A percentile compares a stretch with the other conserved stretches of the same genome.
Evolutionary conservation across 2,113 vertebrate genomes (phyloP).

Genomic region (Reinhardtius hippoglossoides): DNA sequence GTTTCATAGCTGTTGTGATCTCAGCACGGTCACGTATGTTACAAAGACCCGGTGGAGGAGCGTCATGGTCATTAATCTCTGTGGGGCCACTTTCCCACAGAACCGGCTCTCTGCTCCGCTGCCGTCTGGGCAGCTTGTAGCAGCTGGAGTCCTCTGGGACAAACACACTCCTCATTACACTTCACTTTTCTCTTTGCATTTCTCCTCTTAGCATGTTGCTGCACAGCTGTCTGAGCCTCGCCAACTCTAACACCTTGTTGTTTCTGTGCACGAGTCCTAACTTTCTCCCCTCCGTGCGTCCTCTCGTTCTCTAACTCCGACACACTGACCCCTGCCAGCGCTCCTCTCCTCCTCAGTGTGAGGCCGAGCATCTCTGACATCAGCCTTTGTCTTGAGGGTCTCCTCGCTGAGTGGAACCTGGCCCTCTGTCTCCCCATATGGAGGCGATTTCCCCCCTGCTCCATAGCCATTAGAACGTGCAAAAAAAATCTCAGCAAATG

Average conservation of each 20-base stretch:
- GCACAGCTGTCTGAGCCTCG: conserved; percentile 1
- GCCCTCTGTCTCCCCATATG: conserved; percentile 72
- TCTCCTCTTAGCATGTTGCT: neutral
- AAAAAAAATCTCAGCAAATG: conserved; percentile 71
- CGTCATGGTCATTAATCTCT: conserved; percentile 68
- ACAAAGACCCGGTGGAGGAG: conserved; percentile 36
- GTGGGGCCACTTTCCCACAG: conserved; percentile 69
- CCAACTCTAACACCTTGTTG: conserved; percentile 40
- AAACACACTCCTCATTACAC: conserved; percentile 27
- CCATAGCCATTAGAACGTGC: conserved; percentile 61
- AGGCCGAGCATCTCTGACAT: conserved; percentile 62
- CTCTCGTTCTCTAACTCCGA: conserved; percentile 7
- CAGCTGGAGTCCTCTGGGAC: conserved; percentile 58
- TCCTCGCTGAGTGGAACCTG: conserved; percentile 30
- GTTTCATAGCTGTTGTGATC: conserved; percentile 41
- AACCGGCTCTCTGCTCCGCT: conserved; percentile 39
- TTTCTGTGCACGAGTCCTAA: conserved; percentile 11
- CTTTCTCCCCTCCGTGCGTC: neutral
- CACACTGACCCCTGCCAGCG: conserved; percentile 40
- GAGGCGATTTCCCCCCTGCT: conserved; percentile 68
- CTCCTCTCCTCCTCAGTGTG: conserved; percentile 28
- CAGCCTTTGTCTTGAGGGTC: conserved; percentile 53
- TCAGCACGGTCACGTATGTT: conserved; percentile 56
- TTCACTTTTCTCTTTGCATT: neutral
- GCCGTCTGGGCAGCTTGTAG: conserved; percentile 44